Conservation (phyloP, 2,113 vertebrate genomes). For the Potamarius usumacintae region DNA sequence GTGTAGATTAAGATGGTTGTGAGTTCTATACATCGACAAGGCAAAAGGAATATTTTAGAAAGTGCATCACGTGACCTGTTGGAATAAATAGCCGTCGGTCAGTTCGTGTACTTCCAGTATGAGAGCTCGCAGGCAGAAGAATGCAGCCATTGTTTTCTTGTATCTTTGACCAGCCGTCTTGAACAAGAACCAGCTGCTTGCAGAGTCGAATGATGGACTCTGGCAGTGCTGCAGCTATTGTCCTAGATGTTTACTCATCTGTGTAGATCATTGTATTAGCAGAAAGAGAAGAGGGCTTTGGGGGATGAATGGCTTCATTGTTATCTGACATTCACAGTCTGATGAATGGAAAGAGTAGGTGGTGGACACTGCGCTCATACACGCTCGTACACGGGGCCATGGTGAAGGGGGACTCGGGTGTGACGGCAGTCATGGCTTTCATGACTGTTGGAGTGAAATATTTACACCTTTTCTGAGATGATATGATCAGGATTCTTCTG, state of each 20-base stretch:
- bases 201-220: conserved; percentile 31
- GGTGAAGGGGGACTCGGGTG: not conserved
- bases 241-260: conserved; percentile 72
- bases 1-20: not conserved
- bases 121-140: not conserved
- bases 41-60: not conserved
- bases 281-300: conserved; percentile 56
- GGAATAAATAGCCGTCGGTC: not conserved
- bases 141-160: not conserved
- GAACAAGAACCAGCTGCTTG: not conserved
- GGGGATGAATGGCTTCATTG: conserved; percentile 79
- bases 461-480: not conserved
- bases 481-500: too few relatives aligned
- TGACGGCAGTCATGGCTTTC: not conserved
- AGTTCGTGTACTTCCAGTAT: not conserved
- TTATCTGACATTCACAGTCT: conserved; percentile 74
- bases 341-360: conserved; percentile 73
- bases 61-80: not conserved
- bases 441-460: not conserved
- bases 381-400: not conserved
- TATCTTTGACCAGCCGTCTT: not conserved
- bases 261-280: conserved; percentile 72
- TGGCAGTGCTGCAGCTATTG: conserved; percentile 42
- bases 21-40: not conserved
- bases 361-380: conserved; percentile 53